Base-by-base conservation (phyloP, 2,888 invertebrate genomes). In the Troides aeacus region DNA sequence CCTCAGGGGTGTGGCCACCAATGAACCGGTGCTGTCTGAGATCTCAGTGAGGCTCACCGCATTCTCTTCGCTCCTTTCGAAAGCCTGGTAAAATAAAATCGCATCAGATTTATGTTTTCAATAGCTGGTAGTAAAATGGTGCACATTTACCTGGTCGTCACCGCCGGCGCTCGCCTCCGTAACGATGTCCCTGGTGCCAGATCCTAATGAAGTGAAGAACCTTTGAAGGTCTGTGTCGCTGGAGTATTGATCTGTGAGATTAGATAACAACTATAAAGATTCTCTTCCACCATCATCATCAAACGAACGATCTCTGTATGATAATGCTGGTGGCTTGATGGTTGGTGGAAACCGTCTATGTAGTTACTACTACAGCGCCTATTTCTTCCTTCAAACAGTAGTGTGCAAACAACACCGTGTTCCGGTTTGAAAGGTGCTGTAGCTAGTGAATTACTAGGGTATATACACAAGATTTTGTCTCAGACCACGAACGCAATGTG, bases 141-240 rank as follows among this genome's bases (percentile, higher is more conserved):
- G 39, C 10, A 8, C 39, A 1, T 10, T 39, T 10, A 92, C 93
- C 87, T 83, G 93, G 81, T 97, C 97, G 79, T 97, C 97, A 53
- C 96, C 97, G 0, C 95, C 95, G 0, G 94, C 93, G 0, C 94
- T 93, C 64, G 96, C 96, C 66, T 96, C 95, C 0, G 96, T 95
- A 0, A 97, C 95, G 46, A 94, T 90, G 72, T 92, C 92, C 57
- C 93, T 92, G 12, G 94, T 93, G 0, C 97, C 97, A 7, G 96
- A 96, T 21, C 98, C 98, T 17, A 98, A 93, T 1, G 95, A 94
- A 6, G 94, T 93, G 90, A 98, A 98, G 93, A 97, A 98, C 64
- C 94, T 93, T 69, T 94, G 93, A 10, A 94, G 90, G 62, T 96
- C 96, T 24, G 84, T 84, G 0, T 94, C 94, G 8, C 93, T 93